phyloP scores from a whole-genome alignment of 2,113 vertebrate species.

The Hydrochoerus hydrochaeris region DNA sequence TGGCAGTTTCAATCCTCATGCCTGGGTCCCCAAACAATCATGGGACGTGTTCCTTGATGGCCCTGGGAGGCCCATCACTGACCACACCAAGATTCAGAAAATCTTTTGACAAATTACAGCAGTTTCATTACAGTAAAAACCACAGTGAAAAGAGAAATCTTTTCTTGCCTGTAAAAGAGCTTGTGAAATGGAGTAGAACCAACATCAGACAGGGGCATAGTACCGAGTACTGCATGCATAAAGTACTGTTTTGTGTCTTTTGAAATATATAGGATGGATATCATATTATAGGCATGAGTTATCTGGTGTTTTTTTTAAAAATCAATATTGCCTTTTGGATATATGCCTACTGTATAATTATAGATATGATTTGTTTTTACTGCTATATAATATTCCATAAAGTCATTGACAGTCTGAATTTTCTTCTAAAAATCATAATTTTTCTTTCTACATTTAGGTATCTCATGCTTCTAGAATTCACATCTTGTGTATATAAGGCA shows the following conservation, averaged over 20 bases:
- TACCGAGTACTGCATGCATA: fast-evolving
- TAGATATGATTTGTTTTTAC: not conserved
- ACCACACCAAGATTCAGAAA: not conserved
- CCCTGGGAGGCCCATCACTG: not conserved
- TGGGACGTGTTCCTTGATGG: not conserved
- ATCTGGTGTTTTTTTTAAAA: not conserved
- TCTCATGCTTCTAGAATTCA: not conserved
- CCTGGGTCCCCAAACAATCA: not conserved
- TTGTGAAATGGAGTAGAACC: not conserved
- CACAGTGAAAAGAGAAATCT: not conserved
- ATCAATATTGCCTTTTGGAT: not conserved
- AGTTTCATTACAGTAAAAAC: not conserved
- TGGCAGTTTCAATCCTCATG: not conserved
- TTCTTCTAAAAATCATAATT: conserved; percentile 20
- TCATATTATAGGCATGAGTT: not conserved
- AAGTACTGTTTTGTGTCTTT: not conserved
- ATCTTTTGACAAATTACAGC: not conserved
- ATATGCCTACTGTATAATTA: not conserved
- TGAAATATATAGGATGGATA: not conserved
- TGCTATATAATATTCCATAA: not conserved
- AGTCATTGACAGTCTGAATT: not conserved
- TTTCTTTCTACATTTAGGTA: conserved; percentile 8
- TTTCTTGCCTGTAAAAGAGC: not conserved
- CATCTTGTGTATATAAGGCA: not conserved
- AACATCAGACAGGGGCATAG: too few relatives aligned